Evolutionary conservation across 1,140 invertebrate genomes (phyloP).

Genomic region (Nebria ingens): DNA sequence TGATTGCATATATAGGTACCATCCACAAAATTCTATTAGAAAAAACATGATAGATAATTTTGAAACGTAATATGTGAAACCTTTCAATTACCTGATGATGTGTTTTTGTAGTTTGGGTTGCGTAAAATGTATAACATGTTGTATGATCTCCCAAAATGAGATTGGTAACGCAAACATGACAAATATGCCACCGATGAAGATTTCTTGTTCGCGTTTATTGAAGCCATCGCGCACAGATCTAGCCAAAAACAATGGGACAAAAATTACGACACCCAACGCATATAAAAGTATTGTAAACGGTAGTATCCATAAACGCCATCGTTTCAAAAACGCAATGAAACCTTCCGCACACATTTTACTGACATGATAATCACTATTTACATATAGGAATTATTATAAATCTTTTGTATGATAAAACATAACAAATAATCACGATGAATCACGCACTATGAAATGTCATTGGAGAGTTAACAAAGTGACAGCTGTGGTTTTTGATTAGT

Average conservation of each 20-base stretch:
- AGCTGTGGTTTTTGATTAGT: too few relatives aligned
- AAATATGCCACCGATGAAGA: constrained; percentile 81
- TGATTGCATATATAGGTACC: constrained; percentile 93
- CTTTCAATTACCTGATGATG: constrained; percentile 66
- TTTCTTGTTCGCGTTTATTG: constrained; percentile 61
- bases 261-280: constrained; percentile 64
- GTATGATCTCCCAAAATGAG: constrained; percentile 87
- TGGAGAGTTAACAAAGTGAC: neutral
- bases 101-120: constrained; percentile 88
- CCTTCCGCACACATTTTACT: neutral
- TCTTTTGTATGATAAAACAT: too few relatives aligned
- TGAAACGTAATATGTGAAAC: constrained; percentile 12
- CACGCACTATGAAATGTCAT: neutral
- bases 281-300: constrained; percentile 73
- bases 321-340: constrained; percentile 17
- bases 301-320: constrained; percentile 83
- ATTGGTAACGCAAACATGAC: constrained; percentile 83
- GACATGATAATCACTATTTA: neutral
- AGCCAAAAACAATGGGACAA: constrained; percentile 71
- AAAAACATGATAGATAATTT: constrained; percentile 20
- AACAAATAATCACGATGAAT: too few relatives aligned
- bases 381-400: too few relatives aligned
- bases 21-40: constrained; percentile 87
- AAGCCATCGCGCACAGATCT: constrained; percentile 63
- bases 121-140: constrained; percentile 89